phyloP scores from a whole-genome alignment of 1,140 invertebrate species.

The Meloidogyne chitwoodi region DNA sequence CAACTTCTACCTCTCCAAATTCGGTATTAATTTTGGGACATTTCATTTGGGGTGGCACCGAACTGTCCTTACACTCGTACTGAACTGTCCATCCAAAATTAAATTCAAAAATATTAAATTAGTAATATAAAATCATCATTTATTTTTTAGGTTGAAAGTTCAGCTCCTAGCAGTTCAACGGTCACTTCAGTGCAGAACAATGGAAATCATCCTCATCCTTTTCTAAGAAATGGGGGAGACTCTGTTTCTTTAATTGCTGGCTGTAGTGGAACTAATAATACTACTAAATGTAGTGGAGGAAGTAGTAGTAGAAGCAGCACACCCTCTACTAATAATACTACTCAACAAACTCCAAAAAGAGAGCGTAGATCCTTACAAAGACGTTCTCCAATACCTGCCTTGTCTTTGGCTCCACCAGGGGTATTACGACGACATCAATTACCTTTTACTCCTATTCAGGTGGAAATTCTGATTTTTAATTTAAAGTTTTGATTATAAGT shows the following conservation, averaged over 20 bases:
- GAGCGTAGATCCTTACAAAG: background rate
- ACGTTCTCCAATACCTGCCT: slow-evolving; percentile 12
- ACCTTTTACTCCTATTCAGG: slow-evolving; percentile 16
- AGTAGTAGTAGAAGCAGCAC: background rate
- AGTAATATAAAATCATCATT: background rate
- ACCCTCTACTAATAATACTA: background rate
- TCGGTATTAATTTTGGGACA: background rate
- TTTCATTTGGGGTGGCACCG: background rate
- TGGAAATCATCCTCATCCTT: background rate
- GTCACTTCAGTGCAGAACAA: background rate
- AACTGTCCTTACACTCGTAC: background rate
- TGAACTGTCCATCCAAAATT: background rate
- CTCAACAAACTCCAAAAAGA: background rate
- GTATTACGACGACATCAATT: background rate
- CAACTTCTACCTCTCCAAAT: slow-evolving; percentile 14
- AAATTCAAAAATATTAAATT: background rate
- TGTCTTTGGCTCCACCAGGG: slow-evolving; percentile 12
- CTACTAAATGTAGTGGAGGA: background rate
- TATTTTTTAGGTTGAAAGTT: slow-evolving; percentile 7
- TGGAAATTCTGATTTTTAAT: background rate
- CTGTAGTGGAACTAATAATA: background rate
- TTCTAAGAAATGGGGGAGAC: background rate
- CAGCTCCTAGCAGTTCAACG: background rate
- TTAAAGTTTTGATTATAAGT: background rate
- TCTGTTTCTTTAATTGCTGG: background rate